These are phyloP conservation scores for Daboia siamensis DNA, from an alignment of 2,113 vertebrate genomes.

Conservation along the genomic window DNA sequence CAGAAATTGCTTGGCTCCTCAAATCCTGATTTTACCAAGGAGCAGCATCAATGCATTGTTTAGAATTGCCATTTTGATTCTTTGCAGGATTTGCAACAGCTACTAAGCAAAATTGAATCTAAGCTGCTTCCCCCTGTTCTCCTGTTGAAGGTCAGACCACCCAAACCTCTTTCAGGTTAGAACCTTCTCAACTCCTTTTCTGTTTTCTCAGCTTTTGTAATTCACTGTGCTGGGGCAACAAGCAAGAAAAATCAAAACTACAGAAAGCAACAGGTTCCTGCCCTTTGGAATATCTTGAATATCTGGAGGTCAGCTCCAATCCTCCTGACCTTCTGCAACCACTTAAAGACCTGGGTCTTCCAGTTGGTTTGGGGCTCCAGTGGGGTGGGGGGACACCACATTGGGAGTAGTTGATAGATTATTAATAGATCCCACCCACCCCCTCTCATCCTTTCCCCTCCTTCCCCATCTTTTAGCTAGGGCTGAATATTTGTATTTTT, in stretches of 20 bases:
- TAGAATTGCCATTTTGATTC: background rate
- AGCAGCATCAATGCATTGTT: background rate
- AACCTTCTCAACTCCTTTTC: background rate
- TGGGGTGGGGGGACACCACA: no score
- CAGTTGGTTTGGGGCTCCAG: no score
- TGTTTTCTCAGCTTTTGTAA: background rate
- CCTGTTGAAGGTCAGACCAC: slow-evolving; percentile 75
- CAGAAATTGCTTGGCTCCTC: background rate
- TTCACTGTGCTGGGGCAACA: background rate
- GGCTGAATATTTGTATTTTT: no score
- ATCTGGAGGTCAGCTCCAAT: no score
- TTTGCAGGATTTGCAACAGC: slow-evolving; percentile 48
- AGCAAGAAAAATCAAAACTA: background rate
- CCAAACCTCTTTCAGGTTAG: slow-evolving; percentile 73
- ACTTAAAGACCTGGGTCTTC: no score
- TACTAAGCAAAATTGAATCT: slow-evolving; percentile 46
- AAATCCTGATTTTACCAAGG: background rate
- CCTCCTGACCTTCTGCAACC: no score
- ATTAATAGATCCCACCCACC: no score
- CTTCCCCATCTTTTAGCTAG: no score
- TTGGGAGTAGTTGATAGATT: no score
- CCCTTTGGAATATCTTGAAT: no score
- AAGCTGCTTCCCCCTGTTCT: slow-evolving; percentile 66
- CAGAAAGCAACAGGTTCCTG: background rate
- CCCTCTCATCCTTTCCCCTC: no score